phyloP scores from a whole-genome alignment of 2,113 vertebrate genomes.

The Nyctibius bracteatus region DNA sequence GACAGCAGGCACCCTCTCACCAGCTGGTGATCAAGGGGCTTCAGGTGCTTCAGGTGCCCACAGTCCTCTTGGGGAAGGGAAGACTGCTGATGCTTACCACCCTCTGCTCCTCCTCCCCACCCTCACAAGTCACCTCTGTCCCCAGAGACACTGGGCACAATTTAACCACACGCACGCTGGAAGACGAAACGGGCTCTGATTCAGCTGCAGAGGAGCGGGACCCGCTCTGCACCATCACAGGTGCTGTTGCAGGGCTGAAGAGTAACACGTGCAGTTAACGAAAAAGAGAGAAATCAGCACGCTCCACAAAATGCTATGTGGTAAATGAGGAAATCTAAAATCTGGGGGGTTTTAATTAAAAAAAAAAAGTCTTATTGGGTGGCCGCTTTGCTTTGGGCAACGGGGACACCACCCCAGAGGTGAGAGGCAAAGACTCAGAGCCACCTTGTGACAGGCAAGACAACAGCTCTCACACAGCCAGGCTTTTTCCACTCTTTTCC shows the following conservation, averaged over 20 bases:
- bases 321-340: not conserved
- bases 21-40: not conserved
- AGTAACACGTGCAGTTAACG: not conserved
- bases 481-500: too few species aligned
- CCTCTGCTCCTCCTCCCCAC: not conserved
- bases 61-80: not conserved
- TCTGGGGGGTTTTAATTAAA: not conserved
- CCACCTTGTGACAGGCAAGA: not conserved
- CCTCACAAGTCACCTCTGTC: not conserved
- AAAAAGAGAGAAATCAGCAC: not conserved
- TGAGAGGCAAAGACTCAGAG: not conserved
- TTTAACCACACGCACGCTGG: not conserved
- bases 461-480: not conserved
- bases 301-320: accelerated
- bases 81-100: not conserved
- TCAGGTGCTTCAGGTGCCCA: not conserved
- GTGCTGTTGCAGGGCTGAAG: not conserved
- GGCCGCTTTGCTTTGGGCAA: not conserved
- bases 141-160: not conserved
- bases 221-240: accelerated
- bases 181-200: not conserved
- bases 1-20: not conserved
- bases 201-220: not conserved
- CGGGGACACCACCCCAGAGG: not conserved
- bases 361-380: not conserved